phyloP scores from a whole-genome alignment of 2,797 vertebrate genomes.

The Cossypha heuglini region DNA sequence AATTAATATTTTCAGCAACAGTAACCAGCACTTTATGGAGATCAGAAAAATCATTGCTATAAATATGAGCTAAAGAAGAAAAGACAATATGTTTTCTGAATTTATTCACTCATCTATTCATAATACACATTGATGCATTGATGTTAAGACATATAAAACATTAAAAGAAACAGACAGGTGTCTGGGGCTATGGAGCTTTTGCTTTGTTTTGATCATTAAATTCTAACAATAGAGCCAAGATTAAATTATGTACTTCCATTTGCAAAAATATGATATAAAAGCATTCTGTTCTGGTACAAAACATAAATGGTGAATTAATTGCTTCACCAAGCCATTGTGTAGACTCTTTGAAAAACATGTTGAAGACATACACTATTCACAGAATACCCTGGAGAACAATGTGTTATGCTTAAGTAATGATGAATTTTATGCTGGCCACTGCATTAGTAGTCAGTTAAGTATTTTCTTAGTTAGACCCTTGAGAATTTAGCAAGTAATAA shows the following conservation, averaged over 20 bases:
- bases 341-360: not conserved
- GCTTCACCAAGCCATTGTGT: not conserved
- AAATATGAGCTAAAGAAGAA: slow-evolving; percentile 64
- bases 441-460: slow-evolving; percentile 17
- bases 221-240: slow-evolving; percentile 2
- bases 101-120: slow-evolving; percentile 63
- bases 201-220: not conserved
- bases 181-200: not conserved
- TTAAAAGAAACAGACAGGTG: slow-evolving; percentile 9
- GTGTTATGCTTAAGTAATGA: slow-evolving; percentile 34
- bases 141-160: slow-evolving; percentile 37
- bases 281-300: not conserved
- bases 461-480: slow-evolving; percentile 25
- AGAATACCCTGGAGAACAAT: not conserved
- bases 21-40: slow-evolving; percentile 65
- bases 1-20: slow-evolving; percentile 72
- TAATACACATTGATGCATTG: not conserved
- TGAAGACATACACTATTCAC: not conserved
- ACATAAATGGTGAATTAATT: slow-evolving; percentile 35
- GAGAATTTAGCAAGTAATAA: slow-evolving; percentile 49
- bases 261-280: slow-evolving; percentile 36
- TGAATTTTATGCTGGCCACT: slow-evolving; percentile 35
- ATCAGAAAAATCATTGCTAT: slow-evolving; percentile 71
- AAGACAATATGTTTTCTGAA: slow-evolving; percentile 58
- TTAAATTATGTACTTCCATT: slow-evolving; percentile 12